A percentile compares a stretch with the other conserved stretches of the same genome.
phyloP scores from a whole-genome alignment of 2,888 invertebrate genomes.

The Mimumesa dahlbomi region DNA sequence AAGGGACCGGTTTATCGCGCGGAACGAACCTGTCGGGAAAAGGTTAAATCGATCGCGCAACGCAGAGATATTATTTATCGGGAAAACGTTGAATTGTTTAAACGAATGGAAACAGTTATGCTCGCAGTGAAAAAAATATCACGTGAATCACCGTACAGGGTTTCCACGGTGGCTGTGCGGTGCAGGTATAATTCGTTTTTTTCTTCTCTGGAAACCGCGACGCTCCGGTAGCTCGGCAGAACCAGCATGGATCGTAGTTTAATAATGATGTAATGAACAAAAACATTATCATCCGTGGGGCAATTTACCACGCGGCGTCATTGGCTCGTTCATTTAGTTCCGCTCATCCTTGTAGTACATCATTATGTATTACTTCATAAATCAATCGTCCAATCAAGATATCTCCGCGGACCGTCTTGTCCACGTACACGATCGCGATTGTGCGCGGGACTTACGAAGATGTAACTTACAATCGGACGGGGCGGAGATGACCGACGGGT shows the following conservation, averaged over 20 bases:
- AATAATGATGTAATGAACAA: slow-evolving; percentile 33
- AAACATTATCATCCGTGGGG: slow-evolving; percentile 25
- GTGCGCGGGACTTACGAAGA: background rate
- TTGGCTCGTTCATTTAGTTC: slow-evolving; percentile 26
- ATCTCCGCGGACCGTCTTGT: background rate
- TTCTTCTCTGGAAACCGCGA: too few species aligned
- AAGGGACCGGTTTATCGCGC: too few species aligned
- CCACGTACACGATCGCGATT: background rate
- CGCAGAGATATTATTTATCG: too few species aligned
- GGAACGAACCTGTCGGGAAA: too few species aligned
- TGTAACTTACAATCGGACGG: background rate
- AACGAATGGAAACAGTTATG: too few species aligned
- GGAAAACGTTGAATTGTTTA: too few species aligned
- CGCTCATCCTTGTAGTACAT: slow-evolving; percentile 36
- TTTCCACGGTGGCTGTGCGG: too few species aligned
- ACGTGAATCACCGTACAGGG: too few species aligned
- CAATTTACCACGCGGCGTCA: slow-evolving; percentile 31
- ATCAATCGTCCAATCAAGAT: slow-evolving; percentile 32
- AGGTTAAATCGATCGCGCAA: too few species aligned
- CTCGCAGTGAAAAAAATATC: too few species aligned
- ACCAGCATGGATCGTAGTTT: background rate
- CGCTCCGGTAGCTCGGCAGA: too few species aligned
- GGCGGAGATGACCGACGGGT: slow-evolving; percentile 32
- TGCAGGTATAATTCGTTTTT: too few species aligned
- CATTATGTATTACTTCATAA: slow-evolving; percentile 40